Conservation (phyloP, 1,140 invertebrate genomes). For the Holcopasites calliopsidis region DNA sequence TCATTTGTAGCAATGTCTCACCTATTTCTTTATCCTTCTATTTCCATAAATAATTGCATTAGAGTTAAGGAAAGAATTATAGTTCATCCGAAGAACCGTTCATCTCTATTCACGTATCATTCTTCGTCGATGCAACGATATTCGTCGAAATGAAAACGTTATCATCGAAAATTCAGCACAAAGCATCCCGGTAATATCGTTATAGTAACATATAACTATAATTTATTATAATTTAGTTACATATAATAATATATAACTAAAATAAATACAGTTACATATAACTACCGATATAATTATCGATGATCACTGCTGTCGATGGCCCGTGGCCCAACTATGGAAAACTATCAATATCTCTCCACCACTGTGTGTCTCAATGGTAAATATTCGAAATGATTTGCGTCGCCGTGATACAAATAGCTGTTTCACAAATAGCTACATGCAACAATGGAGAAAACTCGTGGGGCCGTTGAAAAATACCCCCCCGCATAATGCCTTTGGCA, state of each 20-base stretch:
- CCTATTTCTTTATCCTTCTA: neutral
- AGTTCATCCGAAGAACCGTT: neutral
- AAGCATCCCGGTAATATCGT: constrained; percentile 10
- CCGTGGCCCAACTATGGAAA: no score
- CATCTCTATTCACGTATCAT: neutral
- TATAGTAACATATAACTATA: no score
- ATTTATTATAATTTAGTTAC: no score
- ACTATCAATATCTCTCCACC: no score
- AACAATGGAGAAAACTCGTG: constrained; percentile 6
- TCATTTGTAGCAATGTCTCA: neutral
- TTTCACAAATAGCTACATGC: neutral
- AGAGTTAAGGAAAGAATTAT: neutral
- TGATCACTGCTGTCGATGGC: no score
- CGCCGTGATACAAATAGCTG: no score
- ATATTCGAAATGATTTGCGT: no score
- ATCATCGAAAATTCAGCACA: constrained; percentile 18
- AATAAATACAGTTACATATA: no score
- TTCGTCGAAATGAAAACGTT: constrained; percentile 35
- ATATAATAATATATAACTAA: no score
- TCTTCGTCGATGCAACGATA: neutral
- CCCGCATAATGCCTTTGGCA: constrained; percentile 45
- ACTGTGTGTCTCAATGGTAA: no score
- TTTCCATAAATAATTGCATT: neutral
- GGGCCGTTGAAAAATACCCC: constrained; percentile 25
- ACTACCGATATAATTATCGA: no score